Evolutionary conservation across 1,140 invertebrate species (phyloP).

Genomic region (Doryteuthis pealeii): DNA sequence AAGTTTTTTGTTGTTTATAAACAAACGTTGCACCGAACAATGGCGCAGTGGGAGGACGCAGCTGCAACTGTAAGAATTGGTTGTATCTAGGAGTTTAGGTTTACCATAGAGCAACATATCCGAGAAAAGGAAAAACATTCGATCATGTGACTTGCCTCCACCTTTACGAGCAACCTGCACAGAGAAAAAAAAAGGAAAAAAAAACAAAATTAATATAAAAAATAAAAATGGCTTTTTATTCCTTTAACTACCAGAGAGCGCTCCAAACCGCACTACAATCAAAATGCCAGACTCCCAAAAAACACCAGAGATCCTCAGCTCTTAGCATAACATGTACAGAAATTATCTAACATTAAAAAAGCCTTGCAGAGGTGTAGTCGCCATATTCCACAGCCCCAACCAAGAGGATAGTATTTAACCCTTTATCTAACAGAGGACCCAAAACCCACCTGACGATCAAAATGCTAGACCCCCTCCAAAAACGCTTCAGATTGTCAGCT

Average conservation of each 20-base stretch:
- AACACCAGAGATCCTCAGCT: no score
- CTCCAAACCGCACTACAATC: background rate
- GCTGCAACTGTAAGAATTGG: conserved; percentile 52
- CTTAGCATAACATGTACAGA: no score
- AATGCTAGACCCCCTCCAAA: no score
- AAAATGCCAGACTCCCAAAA: background rate
- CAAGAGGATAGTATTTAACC: no score
- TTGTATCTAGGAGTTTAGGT: conserved; percentile 50
- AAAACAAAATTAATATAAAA: no score
- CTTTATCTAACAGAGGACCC: no score
- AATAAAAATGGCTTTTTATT: background rate
- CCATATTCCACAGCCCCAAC: no score
- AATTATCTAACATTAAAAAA: no score
- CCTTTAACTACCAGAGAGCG: background rate
- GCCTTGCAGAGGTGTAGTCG: no score
- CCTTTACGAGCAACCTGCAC: conserved; percentile 57
- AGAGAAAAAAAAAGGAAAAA: conserved; percentile 8
- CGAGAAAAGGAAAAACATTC: conserved; percentile 61
- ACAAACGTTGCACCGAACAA: conserved; percentile 53
- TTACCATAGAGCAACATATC: conserved; percentile 61
- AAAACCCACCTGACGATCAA: no score
- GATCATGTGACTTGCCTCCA: conserved; percentile 50
- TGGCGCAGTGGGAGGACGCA: conserved; percentile 58
- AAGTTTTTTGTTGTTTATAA: conserved; percentile 26
- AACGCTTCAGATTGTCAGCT: no score